Base-by-base conservation (phyloP, 2,113 vertebrate species). In the Rynchops niger region DNA sequence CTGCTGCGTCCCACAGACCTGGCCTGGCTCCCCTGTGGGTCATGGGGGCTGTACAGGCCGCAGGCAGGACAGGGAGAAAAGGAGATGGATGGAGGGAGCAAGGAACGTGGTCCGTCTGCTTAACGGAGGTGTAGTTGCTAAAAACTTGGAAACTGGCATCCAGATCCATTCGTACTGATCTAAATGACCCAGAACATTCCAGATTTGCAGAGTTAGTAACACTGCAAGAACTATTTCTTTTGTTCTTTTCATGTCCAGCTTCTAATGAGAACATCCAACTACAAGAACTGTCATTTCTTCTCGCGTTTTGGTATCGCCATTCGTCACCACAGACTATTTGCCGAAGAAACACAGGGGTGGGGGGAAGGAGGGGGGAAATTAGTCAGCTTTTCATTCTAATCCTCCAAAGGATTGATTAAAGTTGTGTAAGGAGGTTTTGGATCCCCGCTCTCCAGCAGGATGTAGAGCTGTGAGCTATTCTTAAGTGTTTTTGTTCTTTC, bases 401-500 rank as follows among this genome's bases (percentile, higher is more conserved):
- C 34, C 78, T 93, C 87, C 42, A 40, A 61, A 96, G 81, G 82
- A 18, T 49, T 86, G 92, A 53, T 82, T 88, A 72, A 42, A 88
- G 56, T 77, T 70, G 79, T 83, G 87, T 86, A 77, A 92, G 82
- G 85, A 88, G 79, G 82, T 91, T 85, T 93, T 83, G 85, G 90
- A 92, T 95, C 50, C 53, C 32, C 42, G 8, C 30, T 70, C 43
- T 82, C 7, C 61, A 82, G 82, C 87, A 94, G 93, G 87, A 94
- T 87, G 85, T 76, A 72, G 90, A 90, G 63, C 92, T 88, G 49
- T 58, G 86, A 93, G 88, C 90, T 92, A 5, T 95, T 90, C 94
- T 76, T 40, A 62, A 90, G 63, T 90, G 93, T 34, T 96, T 96
- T 96, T 91, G 45, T 89, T 96, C 65, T 87, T 76, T 82, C 20